These are phyloP conservation scores for Bombus confusus DNA, from an alignment of 1,140 invertebrate genomes.

Conservation along the genomic window DNA sequence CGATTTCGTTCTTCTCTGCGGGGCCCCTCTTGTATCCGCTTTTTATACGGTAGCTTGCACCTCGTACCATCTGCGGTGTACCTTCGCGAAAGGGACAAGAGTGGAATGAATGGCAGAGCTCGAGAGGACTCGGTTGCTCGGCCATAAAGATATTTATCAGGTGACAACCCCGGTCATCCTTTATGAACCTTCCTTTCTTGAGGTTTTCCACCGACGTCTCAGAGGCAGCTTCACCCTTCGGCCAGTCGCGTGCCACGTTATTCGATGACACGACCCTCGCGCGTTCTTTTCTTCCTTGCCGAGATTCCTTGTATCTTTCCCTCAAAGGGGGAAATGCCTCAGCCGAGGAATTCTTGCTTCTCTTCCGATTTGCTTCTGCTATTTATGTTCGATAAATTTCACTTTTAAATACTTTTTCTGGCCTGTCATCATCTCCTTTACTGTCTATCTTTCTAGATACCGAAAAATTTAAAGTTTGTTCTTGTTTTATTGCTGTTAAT, in stretches of 20 bases:
- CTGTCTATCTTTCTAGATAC: background rate
- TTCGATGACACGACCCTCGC: slow-evolving; percentile 27
- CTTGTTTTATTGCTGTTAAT: background rate
- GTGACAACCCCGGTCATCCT: slow-evolving; percentile 68
- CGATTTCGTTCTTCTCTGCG: slow-evolving; percentile 64
- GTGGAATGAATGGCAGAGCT: background rate
- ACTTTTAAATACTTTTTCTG: background rate
- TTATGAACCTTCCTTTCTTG: slow-evolving; percentile 58
- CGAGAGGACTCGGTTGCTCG: slow-evolving; percentile 14
- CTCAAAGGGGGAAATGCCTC: background rate
- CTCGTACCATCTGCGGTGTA: slow-evolving; percentile 14
- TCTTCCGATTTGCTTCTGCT: background rate
- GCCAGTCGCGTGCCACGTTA: slow-evolving; percentile 52
- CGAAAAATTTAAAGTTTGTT: background rate
- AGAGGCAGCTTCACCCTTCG: slow-evolving; percentile 23
- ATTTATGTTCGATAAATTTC: background rate
- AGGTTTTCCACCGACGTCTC: slow-evolving; percentile 43
- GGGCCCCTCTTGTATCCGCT: slow-evolving; percentile 55
- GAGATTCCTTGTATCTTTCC: slow-evolving; percentile 22
- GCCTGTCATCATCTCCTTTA: too few relatives aligned
- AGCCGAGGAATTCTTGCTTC: background rate
- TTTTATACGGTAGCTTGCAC: slow-evolving; percentile 70
- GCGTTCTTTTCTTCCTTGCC: slow-evolving; percentile 37
- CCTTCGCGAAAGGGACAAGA: background rate
- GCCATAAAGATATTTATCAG: slow-evolving; percentile 78